Conservation (phyloP, 2,888 invertebrate genomes). For the Cerceris rybyensis region DNA sequence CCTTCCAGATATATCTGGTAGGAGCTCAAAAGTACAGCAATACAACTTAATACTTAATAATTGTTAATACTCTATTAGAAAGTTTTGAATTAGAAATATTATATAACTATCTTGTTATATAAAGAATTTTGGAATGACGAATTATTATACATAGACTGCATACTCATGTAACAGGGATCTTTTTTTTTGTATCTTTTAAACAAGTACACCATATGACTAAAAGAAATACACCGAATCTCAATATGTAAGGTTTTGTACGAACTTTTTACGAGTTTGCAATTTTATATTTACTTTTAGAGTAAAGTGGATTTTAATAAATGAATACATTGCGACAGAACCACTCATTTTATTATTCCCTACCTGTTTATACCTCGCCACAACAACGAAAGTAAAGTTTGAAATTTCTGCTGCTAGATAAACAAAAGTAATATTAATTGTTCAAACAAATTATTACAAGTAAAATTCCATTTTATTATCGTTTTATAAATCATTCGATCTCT, state of each 20-base stretch:
- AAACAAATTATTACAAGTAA: background rate
- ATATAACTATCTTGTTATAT: conserved; percentile 51
- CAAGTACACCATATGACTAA: conserved; percentile 21
- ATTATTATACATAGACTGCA: conserved; percentile 50
- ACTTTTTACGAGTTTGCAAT: conserved; percentile 73
- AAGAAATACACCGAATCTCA: conserved; percentile 50
- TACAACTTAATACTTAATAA: conserved; percentile 45
- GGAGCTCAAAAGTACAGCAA: conserved; percentile 50
- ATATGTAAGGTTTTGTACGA: conserved; percentile 66
- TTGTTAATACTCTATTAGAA: conserved; percentile 51
- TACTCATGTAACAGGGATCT: conserved; percentile 53
- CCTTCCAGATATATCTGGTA: conserved; percentile 53
- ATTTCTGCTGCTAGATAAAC: no score
- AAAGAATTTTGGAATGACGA: conserved; percentile 51
- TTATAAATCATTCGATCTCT: background rate
- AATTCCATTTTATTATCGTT: conserved; percentile 3
- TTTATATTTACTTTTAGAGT: conserved; percentile 82
- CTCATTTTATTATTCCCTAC: background rate
- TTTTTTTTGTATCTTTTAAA: conserved; percentile 32
- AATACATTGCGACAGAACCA: conserved; percentile 19
- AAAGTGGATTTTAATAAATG: conserved; percentile 64
- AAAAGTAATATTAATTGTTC: no score
- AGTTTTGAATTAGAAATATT: conserved; percentile 40
- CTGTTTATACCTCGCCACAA: background rate
- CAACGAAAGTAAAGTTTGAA: background rate